Evolutionary conservation across 1,140 invertebrate species (phyloP), one percentile per base, ranked within the genome.

Genomic region (Aphelinus certus): DNA sequence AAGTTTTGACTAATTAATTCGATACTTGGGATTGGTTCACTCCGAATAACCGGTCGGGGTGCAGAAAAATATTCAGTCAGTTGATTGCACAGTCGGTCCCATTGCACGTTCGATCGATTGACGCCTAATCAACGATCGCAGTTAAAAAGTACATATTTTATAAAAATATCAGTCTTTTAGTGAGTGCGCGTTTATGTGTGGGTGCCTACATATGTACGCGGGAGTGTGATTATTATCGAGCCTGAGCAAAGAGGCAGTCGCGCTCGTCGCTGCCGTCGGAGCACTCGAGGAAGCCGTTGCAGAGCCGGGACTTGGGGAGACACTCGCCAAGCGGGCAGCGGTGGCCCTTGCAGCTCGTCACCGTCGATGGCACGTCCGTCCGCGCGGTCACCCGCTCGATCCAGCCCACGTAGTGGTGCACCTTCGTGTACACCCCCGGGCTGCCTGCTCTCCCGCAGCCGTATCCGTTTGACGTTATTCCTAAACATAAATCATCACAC

Each of bases 351-450:
- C 92, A 94, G 2, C 82, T 78, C 0, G 79, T 78, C n/a, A 78
- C 67, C 3, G 75, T 80, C 3, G 85, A 82, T 63, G 80, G 68
- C 45, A 79, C 70, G 26, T 83, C 85, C 70, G 76, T 89, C 75
- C 88, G 84, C 48, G 80, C 83, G 65, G 91, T 90, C 46, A 90
- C 88, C 7, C 88, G 85, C 78, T 94, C 89, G 47, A 96, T 94
- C 92, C 94, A 96, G 53, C 91, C 89, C 26, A 95, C 84, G 84
- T 95, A 95, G 81, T 94, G 90, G 72, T 92, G 88, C 3, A 96
- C 94, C 84, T 95, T 95, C 0, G 95, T 96, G 87, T 97, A 97
- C 61, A 97, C 95, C 2, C 95, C 95, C 2, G 95, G 95, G 48
- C 94, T 88, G 83, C 94, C 94, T 1, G 93, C 92, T 73, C 93